Conservation (phyloP, 2,113 vertebrate genomes). For the Todiramphus chloris region DNA sequence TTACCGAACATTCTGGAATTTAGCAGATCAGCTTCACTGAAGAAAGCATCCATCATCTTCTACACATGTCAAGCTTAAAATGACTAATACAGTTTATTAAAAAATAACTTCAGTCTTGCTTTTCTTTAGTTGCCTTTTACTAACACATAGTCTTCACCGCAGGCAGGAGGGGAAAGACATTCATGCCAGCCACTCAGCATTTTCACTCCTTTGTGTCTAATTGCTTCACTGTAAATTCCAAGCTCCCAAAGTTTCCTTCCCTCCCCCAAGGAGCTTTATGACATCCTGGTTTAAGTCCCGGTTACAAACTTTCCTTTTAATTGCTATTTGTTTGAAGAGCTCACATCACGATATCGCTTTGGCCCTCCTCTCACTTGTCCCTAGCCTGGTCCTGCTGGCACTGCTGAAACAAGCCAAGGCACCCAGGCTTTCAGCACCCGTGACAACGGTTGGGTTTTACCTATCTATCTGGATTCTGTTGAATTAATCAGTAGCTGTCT, state of each 20-base stretch:
- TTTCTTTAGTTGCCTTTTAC: background rate
- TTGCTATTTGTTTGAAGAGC: background rate
- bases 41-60: background rate
- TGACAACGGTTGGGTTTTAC: background rate
- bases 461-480: background rate
- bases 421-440: background rate
- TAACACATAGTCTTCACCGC: background rate
- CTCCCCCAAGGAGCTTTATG: background rate
- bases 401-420: background rate
- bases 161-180: background rate
- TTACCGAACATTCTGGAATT: background rate
- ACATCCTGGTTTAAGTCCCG: background rate
- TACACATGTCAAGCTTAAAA: background rate
- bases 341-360: fast-evolving
- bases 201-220: background rate
- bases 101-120: background rate
- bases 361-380: background rate
- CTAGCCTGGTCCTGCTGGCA: background rate
- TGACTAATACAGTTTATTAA: background rate
- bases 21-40: background rate
- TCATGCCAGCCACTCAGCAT: background rate
- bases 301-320: background rate
- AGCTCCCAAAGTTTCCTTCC: background rate
- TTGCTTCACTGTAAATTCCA: background rate
- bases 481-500: background rate